Evolutionary conservation across 2,888 invertebrate species (phyloP).

Genomic region (Coremacera marginata): DNA sequence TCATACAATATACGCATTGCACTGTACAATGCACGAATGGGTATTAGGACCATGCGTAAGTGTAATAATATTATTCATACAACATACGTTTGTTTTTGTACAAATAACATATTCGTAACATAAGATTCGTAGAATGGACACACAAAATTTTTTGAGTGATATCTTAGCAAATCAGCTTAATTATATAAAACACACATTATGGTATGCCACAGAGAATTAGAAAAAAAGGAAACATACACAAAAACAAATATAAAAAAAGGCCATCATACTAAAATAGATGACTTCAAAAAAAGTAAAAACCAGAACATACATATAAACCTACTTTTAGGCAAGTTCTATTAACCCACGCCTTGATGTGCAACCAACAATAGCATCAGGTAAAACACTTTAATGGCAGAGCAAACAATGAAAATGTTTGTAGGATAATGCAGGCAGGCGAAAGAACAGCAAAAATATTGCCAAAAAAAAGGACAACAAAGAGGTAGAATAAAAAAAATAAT

Average conservation of each 20-base stretch:
- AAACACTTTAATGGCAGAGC: neutral
- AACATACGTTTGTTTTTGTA: too few species aligned
- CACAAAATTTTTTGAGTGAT: too few species aligned
- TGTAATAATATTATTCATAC: too few species aligned
- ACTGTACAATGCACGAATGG: too few species aligned
- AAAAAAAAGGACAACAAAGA: neutral
- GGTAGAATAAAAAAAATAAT: neutral
- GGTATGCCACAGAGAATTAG: neutral
- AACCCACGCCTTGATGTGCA: neutral
- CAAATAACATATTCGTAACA: too few species aligned
- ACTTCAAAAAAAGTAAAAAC: neutral
- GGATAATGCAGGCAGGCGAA: neutral
- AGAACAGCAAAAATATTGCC: neutral
- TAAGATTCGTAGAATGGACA: too few species aligned
- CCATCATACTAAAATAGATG: conserved; percentile 3
- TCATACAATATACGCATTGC: too few species aligned
- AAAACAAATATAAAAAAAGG: conserved; percentile 24
- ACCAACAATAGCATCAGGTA: neutral
- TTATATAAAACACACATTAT: neutral
- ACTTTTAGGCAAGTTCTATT: neutral
- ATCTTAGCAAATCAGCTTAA: conserved; percentile 16
- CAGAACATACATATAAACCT: neutral
- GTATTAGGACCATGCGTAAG: too few species aligned
- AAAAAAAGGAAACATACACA: neutral
- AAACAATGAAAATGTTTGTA: neutral